Evolutionary conservation across 2,888 invertebrate genomes (phyloP), one percentile per base, ranked within the genome.

Genomic region (Protophormia terraenovae): DNA sequence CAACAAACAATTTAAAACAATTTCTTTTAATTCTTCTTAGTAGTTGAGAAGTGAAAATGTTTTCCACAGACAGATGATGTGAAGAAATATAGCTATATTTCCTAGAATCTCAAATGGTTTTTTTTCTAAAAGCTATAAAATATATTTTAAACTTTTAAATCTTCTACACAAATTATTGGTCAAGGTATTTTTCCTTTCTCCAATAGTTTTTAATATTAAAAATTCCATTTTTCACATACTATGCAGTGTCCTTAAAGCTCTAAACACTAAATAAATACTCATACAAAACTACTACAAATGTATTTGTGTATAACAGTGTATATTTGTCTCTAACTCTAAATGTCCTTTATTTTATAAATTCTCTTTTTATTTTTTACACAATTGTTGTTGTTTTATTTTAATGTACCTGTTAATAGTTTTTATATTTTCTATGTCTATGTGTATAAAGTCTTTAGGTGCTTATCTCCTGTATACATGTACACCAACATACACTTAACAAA

Each of bases 311-410:
- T 16, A 64, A 55, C 58, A 77, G 72, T 78, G 66, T 50, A 77
- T 71, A 27, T 80, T 72, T 72, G 35, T 32, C 8, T 84, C 69
- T n/a, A 16, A 53, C 10, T 67, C 55, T 19, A 27, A 72, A 66
- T 67, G 67, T 81, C 77, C 77, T 81, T 80, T 81, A 69, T 77
- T 81, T 77, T 84, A 72, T 45, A 81, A 81, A 77, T 73, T 73
- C 77, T 69, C 62, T 81, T 79, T 79, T 69, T 77, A 19, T 69
- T 58, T 76, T n/a, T n/a, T n/a, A n/a, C 14, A 66, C 41, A 66
- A 78, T 73, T 67, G 55, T 32, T n/a, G n/a, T n/a, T n/a, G n/a
- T n/a, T n/a, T n/a, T n/a, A n/a, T 66, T 76, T 81, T 69, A 27
- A 58, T 71, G 62, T 32, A 58, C 22, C 58, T 50, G 75, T 66